Evolutionary conservation across 2,888 invertebrate genomes (phyloP).

Genomic region (Mamestra brassicae): DNA sequence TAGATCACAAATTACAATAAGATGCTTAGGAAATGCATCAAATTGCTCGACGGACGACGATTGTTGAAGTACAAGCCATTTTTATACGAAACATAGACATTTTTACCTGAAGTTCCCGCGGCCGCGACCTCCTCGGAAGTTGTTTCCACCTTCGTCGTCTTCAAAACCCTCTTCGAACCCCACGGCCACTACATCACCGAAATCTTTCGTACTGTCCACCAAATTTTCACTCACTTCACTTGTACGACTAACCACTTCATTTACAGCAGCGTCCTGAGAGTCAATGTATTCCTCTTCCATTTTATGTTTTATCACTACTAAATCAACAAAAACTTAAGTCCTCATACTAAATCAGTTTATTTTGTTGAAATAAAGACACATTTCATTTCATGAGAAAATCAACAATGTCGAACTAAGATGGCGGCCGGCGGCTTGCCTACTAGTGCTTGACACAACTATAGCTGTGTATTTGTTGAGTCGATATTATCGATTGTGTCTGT

Average conservation of each 20-base stretch:
- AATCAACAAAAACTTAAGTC: slow-evolving; percentile 76
- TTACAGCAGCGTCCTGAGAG: slow-evolving; percentile 78
- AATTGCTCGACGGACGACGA: neutral
- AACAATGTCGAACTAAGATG: slow-evolving; percentile 81
- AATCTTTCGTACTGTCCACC: slow-evolving; percentile 82
- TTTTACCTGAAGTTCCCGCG: slow-evolving; percentile 86
- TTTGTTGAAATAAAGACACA: slow-evolving; percentile 64
- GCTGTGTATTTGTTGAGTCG: slow-evolving; percentile 54
- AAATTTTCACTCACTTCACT: slow-evolving; percentile 70
- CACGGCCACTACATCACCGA: slow-evolving; percentile 74
- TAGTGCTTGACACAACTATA: slow-evolving; percentile 56
- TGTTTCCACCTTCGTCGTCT: slow-evolving; percentile 83
- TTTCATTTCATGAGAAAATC: slow-evolving; percentile 71
- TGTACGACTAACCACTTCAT: slow-evolving; percentile 71
- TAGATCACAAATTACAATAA: slow-evolving; percentile 8
- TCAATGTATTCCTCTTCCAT: slow-evolving; percentile 88
- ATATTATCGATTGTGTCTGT: slow-evolving; percentile 58
- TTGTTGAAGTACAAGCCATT: neutral
- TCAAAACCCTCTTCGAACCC: slow-evolving; percentile 84
- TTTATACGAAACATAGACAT: neutral
- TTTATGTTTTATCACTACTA: slow-evolving; percentile 67
- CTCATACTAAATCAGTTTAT: slow-evolving; percentile 77
- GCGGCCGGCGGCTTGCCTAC: slow-evolving; percentile 72
- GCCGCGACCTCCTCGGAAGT: slow-evolving; percentile 82
- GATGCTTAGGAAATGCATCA: neutral